Evolutionary conservation across 1,140 invertebrate species (phyloP).

Genomic region (Cylas formicarius): DNA sequence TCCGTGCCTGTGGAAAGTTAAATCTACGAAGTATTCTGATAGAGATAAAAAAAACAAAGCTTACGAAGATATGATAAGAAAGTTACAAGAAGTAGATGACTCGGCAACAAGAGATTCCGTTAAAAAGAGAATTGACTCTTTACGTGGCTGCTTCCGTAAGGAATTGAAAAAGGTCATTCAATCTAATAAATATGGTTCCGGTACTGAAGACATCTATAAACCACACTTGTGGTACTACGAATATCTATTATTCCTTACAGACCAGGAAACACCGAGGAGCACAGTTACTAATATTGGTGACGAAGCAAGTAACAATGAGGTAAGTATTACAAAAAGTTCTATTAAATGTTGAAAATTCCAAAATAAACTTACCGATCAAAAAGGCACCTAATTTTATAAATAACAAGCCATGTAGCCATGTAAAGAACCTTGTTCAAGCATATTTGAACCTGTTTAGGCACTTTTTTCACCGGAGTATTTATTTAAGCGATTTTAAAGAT

Average conservation of each 20-base stretch:
- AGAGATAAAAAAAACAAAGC: conserved; percentile 7
- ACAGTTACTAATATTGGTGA: neutral
- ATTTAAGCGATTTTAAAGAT: too few relatives aligned
- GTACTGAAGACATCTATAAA: conserved; percentile 9
- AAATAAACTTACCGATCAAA: too few relatives aligned
- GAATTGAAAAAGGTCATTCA: conserved; percentile 8
- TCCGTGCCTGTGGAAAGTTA: conserved; percentile 36
- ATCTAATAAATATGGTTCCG: conserved; percentile 5
- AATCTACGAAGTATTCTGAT: conserved; percentile 34
- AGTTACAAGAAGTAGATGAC: conserved; percentile 1
- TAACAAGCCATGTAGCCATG: too few relatives aligned
- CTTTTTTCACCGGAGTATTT: too few relatives aligned
- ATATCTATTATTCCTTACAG: conserved; percentile 4
- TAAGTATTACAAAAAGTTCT: too few relatives aligned
- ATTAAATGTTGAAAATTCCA: too few relatives aligned
- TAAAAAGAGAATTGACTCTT: conserved; percentile 10
- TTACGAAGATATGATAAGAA: neutral
- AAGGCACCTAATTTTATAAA: too few relatives aligned
- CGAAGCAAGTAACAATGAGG: neutral
- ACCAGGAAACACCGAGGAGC: conserved; percentile 1
- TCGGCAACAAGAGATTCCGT: conserved; percentile 1
- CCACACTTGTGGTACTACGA: conserved; percentile 12
- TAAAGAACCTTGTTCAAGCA: too few relatives aligned
- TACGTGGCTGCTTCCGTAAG: conserved; percentile 7
- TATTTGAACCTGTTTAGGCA: too few relatives aligned